phyloP scores from a whole-genome alignment of 2,797 vertebrate species.

The Xiphorhynchus erythropygius region DNA sequence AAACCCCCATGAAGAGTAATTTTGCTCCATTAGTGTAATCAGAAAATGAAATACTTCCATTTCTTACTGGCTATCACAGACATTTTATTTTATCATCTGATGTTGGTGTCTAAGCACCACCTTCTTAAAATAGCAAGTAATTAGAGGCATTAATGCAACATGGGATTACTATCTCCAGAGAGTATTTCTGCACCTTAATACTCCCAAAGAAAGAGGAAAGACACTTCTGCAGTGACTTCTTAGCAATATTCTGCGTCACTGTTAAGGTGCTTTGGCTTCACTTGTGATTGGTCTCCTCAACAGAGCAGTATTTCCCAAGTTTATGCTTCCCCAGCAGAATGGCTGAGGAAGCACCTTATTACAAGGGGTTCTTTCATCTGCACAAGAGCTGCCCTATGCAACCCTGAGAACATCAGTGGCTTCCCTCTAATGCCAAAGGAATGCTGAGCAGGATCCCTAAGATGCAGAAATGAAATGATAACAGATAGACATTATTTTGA shows the following conservation, averaged over 20 bases:
- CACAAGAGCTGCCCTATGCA: not conserved
- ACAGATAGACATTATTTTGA: fast-evolving
- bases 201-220: not conserved
- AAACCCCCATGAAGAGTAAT: not conserved
- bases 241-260: not conserved
- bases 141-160: not conserved
- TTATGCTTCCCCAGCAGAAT: not conserved
- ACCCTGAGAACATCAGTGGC: not conserved
- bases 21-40: not conserved
- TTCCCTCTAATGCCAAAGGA: not conserved
- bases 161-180: not conserved
- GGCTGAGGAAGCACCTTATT: not conserved
- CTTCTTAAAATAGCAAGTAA: not conserved
- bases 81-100: not conserved
- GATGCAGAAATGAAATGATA: not conserved
- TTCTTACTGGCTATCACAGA: not conserved
- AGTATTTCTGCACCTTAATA: not conserved
- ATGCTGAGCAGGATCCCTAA: not conserved
- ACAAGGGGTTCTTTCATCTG: not conserved
- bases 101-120: not conserved
- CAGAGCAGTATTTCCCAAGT: not conserved
- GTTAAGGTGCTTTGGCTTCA: not conserved
- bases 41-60: not conserved
- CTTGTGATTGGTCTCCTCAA: not conserved
- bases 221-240: not conserved